A percentile compares a stretch with the other conserved stretches of the same genome.
These are phyloP conservation scores for Ophion obscuratus DNA, from an alignment of 2,888 invertebrate genomes.

Conservation along the genomic window DNA sequence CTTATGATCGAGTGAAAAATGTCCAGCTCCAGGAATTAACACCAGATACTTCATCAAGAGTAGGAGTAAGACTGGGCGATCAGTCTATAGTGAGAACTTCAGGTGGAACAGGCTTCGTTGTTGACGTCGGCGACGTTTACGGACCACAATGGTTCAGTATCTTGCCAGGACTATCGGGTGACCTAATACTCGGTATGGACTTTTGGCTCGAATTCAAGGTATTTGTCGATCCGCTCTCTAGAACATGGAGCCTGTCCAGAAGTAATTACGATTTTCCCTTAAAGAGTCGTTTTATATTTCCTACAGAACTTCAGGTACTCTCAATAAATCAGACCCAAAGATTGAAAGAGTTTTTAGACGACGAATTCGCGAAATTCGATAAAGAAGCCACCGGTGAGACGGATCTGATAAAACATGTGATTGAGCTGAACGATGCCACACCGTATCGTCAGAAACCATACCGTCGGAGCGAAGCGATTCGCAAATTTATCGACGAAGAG, in stretches of 20 bases:
- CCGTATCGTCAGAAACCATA: conserved; percentile 55
- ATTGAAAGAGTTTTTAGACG: conserved; percentile 33
- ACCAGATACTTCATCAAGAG: conserved; percentile 5
- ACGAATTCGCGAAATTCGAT: conserved; percentile 49
- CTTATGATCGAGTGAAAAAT: conserved; percentile 28
- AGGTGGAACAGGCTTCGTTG: conserved; percentile 29
- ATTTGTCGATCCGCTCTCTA: conserved; percentile 18
- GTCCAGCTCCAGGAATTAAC: background rate
- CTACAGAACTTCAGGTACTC: conserved; percentile 27
- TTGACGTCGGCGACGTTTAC: conserved; percentile 22
- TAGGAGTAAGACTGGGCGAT: conserved; percentile 26
- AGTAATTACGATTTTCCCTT: conserved; percentile 47
- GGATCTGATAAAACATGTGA: conserved; percentile 50
- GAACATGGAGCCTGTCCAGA: conserved; percentile 46
- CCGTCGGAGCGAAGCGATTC: conserved; percentile 51
- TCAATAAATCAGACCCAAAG: conserved; percentile 22
- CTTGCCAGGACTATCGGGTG: conserved; percentile 1
- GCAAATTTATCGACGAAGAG: conserved; percentile 44
- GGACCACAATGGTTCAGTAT: conserved; percentile 40
- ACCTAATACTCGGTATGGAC: conserved; percentile 49
- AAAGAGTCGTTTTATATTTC: conserved; percentile 8
- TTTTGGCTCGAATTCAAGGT: conserved; percentile 54
- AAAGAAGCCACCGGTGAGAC: conserved; percentile 48
- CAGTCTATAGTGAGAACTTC: background rate
- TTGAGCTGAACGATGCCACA: conserved; percentile 34